A percentile compares a stretch with the other conserved stretches of the same genome.
Evolutionary conservation across 2,797 vertebrate species (phyloP).

Genomic region (Poeciliopsis presidionis): DNA sequence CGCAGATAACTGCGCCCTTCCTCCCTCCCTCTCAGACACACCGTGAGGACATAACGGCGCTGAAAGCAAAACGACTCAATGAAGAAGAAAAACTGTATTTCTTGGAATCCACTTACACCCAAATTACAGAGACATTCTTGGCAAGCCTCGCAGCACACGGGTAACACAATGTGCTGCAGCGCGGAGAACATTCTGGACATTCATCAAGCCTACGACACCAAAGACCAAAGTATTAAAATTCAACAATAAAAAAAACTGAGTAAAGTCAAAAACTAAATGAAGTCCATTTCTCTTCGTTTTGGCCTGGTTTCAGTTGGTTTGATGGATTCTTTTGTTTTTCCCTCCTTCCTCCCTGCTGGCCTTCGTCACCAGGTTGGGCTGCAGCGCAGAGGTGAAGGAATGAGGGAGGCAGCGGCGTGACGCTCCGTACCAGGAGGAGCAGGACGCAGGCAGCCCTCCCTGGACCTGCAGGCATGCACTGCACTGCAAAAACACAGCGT

Average conservation of each 20-base stretch:
- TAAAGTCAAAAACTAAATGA: slow-evolving; percentile 36
- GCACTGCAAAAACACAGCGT: slow-evolving; percentile 1
- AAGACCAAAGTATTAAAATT: slow-evolving; percentile 44
- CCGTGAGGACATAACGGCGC: slow-evolving; percentile 63
- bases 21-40: slow-evolving; percentile 37
- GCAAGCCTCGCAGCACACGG: slow-evolving; percentile 48
- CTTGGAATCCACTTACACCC: slow-evolving; percentile 73
- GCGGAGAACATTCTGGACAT: slow-evolving; percentile 54
- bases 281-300: slow-evolving; percentile 41
- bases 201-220: slow-evolving; percentile 57
- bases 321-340: slow-evolving; percentile 18
- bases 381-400: slow-evolving; percentile 83
- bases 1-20: slow-evolving; percentile 47
- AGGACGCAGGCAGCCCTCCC: slow-evolving; percentile 79
- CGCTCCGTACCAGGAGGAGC: slow-evolving; percentile 95
- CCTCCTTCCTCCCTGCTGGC: slow-evolving; percentile 49
- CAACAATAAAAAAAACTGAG: slow-evolving; percentile 38
- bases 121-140: slow-evolving; percentile 78
- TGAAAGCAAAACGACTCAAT: slow-evolving; percentile 71
- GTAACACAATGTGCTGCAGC: slow-evolving; percentile 60
- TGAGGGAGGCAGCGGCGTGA: slow-evolving; percentile 95
- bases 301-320: slow-evolving; percentile 40
- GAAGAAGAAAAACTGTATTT: slow-evolving; percentile 76
- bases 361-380: slow-evolving; percentile 75
- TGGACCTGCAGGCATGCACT: slow-evolving; percentile 73